Conservation (phyloP, 2,888 invertebrate species). For the Saturnia japonica region DNA sequence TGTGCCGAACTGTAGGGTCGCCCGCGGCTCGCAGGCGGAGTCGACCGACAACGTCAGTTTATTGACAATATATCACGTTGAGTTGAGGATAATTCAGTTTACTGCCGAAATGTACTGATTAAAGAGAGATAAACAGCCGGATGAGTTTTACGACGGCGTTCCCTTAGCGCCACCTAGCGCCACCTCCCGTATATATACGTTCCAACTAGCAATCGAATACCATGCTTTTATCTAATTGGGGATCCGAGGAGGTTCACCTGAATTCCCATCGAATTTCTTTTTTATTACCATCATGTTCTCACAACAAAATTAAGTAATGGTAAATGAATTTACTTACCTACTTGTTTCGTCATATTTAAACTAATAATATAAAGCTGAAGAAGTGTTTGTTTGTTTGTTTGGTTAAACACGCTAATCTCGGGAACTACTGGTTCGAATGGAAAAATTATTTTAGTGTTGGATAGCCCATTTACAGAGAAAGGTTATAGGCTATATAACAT, state of each 20-base stretch:
- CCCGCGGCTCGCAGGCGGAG: not conserved
- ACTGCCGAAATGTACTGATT: conserved; percentile 22
- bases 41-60: conserved; percentile 10
- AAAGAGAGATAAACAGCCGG: conserved; percentile 19
- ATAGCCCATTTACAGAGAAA: too few relatives aligned
- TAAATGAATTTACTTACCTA: not conserved
- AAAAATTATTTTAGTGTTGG: too few relatives aligned
- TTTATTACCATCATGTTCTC: not conserved
- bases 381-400: too few relatives aligned
- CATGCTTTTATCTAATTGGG: not conserved
- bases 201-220: not conserved
- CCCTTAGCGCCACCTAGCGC: not conserved
- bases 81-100: conserved; percentile 23
- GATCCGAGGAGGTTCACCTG: not conserved
- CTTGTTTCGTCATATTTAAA: not conserved
- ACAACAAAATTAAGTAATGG: not conserved
- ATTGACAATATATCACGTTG: conserved; percentile 23
- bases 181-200: not conserved
- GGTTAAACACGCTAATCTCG: too few relatives aligned
- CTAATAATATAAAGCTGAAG: too few relatives aligned
- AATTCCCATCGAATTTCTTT: not conserved
- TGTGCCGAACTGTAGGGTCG: not conserved
- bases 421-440: too few relatives aligned
- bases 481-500: too few relatives aligned
- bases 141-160: conserved; percentile 3